Conservation (phyloP, 2,888 invertebrate species). For the Cyrtodaria siliqua region DNA sequence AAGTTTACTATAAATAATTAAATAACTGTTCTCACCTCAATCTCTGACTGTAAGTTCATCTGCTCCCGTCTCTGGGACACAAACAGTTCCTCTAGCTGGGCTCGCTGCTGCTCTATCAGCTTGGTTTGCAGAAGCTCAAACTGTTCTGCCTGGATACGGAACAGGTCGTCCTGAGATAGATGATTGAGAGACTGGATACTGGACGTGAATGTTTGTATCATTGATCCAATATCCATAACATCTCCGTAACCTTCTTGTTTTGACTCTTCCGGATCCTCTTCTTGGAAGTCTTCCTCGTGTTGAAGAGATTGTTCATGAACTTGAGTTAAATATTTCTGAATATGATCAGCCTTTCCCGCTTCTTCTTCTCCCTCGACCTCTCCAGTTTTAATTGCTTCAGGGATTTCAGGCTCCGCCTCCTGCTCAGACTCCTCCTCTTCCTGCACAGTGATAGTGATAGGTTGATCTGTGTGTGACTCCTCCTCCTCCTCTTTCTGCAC, state of each 20-base stretch:
- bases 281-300: conserved; percentile 40
- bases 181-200: conserved; percentile 64
- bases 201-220: conserved; percentile 66
- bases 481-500: too few species aligned
- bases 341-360: conserved; percentile 82
- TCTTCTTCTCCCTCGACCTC: conserved; percentile 61
- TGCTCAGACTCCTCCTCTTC: conserved; percentile 4
- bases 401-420: conserved; percentile 1
- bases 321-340: conserved; percentile 80
- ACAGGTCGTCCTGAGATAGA: conserved; percentile 72
- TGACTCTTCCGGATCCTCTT: conserved; percentile 28
- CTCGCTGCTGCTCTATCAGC: conserved; percentile 88
- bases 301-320: conserved; percentile 73
- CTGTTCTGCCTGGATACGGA: conserved; percentile 74
- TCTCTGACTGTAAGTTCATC: conserved; percentile 74
- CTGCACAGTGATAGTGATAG: background rate
- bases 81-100: conserved; percentile 80
- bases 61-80: conserved; percentile 88
- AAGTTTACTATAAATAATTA: too few species aligned
- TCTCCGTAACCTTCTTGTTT: conserved; percentile 23
- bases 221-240: conserved; percentile 51
- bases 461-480: too few species aligned
- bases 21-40: conserved; percentile 63
- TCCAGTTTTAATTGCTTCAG: background rate
- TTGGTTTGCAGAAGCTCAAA: conserved; percentile 77